phyloP scores from a whole-genome alignment of 2,797 vertebrate species.

The Pygocentrus nattereri region DNA sequence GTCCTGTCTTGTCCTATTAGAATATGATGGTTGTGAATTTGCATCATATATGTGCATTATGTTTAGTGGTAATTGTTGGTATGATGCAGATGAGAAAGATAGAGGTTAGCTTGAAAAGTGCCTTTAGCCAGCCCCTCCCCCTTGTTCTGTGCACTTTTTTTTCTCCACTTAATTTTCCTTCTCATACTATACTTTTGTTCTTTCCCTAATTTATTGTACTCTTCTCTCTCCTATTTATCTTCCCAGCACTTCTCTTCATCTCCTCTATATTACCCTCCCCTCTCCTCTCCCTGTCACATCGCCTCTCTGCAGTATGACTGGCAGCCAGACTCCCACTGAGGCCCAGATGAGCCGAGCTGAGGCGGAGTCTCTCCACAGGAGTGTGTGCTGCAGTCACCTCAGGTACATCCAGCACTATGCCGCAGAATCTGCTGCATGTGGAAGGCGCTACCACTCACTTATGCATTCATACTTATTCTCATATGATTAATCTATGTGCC shows the following conservation, averaged over 20 bases:
- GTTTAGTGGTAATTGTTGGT: neutral
- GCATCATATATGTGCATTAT: neutral
- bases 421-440: slow-evolving; percentile 41
- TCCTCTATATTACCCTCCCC: neutral
- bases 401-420: slow-evolving; percentile 35
- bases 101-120: neutral
- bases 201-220: neutral
- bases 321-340: slow-evolving; percentile 45
- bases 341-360: slow-evolving; percentile 40
- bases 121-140: neutral
- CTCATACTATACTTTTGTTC: neutral
- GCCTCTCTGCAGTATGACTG: slow-evolving; percentile 37
- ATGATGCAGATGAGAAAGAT: neutral
- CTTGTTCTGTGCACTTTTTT: neutral
- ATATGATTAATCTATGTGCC: slow-evolving; percentile 16
- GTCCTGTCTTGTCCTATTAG: too few species aligned
- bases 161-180: neutral
- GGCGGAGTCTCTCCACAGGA: slow-evolving; percentile 38
- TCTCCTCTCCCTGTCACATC: neutral
- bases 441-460: slow-evolving; percentile 14
- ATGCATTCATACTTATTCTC: slow-evolving; percentile 20
- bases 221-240: neutral
- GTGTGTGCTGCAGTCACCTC: slow-evolving; percentile 47
- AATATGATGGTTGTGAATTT: too few species aligned
- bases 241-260: neutral